Conservation (phyloP, 1,140 invertebrate genomes). For the Oryctes rhinoceros region DNA sequence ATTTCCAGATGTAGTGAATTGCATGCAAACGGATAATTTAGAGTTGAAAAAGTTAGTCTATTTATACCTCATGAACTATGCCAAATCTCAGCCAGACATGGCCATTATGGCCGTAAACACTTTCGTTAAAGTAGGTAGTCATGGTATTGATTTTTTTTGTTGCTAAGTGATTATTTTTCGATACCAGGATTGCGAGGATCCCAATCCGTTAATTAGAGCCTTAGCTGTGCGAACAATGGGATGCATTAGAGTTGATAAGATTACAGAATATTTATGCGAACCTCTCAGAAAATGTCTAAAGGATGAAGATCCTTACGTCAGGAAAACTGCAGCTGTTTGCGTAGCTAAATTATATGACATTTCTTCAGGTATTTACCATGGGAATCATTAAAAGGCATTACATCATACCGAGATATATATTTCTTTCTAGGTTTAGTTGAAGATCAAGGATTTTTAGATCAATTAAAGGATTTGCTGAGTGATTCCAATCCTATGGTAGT, state of each 20-base stretch:
- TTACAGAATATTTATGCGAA: slow-evolving; percentile 99
- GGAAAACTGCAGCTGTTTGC: slow-evolving; percentile 99
- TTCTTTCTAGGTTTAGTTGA: slow-evolving; percentile 77
- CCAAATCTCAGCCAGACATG: slow-evolving; percentile 99
- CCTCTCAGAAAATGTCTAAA: slow-evolving; percentile 97
- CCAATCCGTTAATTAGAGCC: slow-evolving; percentile 98
- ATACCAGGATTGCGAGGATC: slow-evolving; percentile 97
- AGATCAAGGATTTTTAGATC: slow-evolving; percentile 98
- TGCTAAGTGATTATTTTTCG: slow-evolving; percentile 10
- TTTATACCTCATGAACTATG: slow-evolving; percentile 99
- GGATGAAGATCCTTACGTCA: slow-evolving; percentile 99
- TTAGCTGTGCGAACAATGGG: slow-evolving; percentile 99
- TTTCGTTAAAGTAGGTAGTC: slow-evolving; percentile 91
- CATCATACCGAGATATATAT: not conserved
- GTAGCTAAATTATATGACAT: slow-evolving; percentile 99
- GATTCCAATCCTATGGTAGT: slow-evolving; percentile 99
- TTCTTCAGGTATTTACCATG: slow-evolving; percentile 70
- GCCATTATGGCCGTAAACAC: slow-evolving; percentile 99
- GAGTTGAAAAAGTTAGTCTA: slow-evolving; percentile 99
- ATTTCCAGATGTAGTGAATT: slow-evolving; percentile 99
- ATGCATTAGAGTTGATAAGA: slow-evolving; percentile 99
- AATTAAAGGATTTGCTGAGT: slow-evolving; percentile 94
- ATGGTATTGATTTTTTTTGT: slow-evolving; percentile 25
- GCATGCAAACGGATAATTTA: slow-evolving; percentile 99
- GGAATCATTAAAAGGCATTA: no score